Evolutionary conservation across 64 coral and sea anemone species (phyloP).

Genomic region (Montipora efflorescens): DNA sequence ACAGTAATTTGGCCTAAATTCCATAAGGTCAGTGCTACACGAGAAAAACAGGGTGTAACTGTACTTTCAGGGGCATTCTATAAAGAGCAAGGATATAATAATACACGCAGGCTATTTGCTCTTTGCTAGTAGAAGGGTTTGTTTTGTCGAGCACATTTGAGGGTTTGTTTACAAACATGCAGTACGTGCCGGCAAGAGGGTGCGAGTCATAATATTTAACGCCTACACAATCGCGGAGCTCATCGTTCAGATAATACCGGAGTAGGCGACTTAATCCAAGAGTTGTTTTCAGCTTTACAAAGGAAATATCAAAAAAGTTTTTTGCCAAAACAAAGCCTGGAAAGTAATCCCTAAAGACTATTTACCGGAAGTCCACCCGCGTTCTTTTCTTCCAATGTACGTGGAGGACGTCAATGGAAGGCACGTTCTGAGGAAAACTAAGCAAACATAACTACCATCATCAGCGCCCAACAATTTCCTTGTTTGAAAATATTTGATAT

Average conservation of each 20-base stretch:
- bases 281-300: background rate
- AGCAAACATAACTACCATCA: background rate
- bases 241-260: background rate
- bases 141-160: too few relatives aligned
- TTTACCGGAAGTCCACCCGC: slow-evolving; percentile 27
- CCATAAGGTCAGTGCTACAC: too few relatives aligned
- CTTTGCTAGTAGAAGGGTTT: too few relatives aligned
- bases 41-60: too few relatives aligned
- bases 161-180: background rate
- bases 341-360: background rate
- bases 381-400: background rate
- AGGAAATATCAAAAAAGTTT: slow-evolving; percentile 6
- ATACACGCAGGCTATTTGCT: too few relatives aligned
- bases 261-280: background rate
- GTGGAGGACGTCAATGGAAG: slow-evolving; percentile 8
- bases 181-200: background rate
- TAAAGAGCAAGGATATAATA: too few relatives aligned
- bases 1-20: too few relatives aligned
- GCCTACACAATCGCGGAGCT: background rate
- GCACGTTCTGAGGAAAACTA: background rate
- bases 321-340: background rate
- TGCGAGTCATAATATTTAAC: background rate
- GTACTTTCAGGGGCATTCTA: too few relatives aligned
- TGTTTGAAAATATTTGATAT: background rate
- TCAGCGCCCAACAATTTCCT: background rate